These are phyloP conservation scores for Philopotamus ludificatus DNA, from an alignment of 1,140 invertebrate species.

Conservation along the genomic window DNA sequence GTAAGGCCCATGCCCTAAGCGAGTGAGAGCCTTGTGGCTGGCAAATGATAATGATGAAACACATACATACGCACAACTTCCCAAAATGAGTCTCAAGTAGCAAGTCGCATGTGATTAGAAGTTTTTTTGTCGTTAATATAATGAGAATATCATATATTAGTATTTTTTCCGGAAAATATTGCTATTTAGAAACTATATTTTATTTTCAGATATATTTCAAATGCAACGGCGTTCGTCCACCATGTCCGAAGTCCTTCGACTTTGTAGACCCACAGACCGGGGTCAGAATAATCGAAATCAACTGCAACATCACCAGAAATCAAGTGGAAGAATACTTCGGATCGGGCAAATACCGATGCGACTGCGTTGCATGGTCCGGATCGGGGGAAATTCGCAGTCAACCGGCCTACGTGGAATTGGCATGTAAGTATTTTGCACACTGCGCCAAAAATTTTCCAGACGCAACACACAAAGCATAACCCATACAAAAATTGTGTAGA, in stretches of 20 bases:
- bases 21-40: too few species aligned
- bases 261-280: slow-evolving; percentile 82
- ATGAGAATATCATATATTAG: too few species aligned
- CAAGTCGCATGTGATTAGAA: too few species aligned
- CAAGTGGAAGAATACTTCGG: slow-evolving; percentile 89
- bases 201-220: slow-evolving; percentile 69
- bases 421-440: slow-evolving; percentile 72
- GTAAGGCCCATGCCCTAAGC: too few species aligned
- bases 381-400: slow-evolving; percentile 75
- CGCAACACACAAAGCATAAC: not conserved
- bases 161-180: too few species aligned
- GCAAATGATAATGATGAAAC: too few species aligned
- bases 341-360: slow-evolving; percentile 81
- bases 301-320: slow-evolving; percentile 80
- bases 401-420: slow-evolving; percentile 76
- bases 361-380: slow-evolving; percentile 82
- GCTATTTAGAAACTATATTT: not conserved
- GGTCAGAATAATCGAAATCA: slow-evolving; percentile 78
- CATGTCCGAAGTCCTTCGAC: slow-evolving; percentile 57
- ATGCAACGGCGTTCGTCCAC: slow-evolving; percentile 70
- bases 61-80: too few species aligned
- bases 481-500: not conserved
- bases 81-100: too few species aligned
- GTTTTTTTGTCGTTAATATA: too few species aligned
- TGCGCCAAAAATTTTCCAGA: not conserved